phyloP scores from a whole-genome alignment of 2,888 invertebrate species.

The Drosophila maculinotata region DNA sequence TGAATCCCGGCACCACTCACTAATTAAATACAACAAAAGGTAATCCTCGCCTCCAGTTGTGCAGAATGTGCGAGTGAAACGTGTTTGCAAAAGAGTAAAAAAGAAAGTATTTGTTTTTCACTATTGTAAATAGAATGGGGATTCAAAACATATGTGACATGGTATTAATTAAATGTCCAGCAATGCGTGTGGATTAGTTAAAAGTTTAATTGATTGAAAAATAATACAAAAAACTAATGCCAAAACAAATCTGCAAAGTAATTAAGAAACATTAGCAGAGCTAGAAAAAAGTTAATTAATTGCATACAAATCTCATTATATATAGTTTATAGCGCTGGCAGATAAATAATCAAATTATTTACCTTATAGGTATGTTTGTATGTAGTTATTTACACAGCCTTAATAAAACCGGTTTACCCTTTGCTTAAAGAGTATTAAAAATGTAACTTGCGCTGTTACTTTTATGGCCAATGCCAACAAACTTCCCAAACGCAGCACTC shows the following conservation, averaged over 20 bases:
- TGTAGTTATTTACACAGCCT: slow-evolving; percentile 1
- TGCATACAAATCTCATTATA: not conserved
- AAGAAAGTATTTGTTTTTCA: slow-evolving; percentile 9
- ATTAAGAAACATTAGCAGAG: slow-evolving; percentile 1
- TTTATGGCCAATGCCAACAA: slow-evolving; percentile 72
- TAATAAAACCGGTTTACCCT: slow-evolving; percentile 41
- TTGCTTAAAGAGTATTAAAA: slow-evolving; percentile 45
- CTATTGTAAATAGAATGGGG: slow-evolving; percentile 1
- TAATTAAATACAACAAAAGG: slow-evolving; percentile 76
- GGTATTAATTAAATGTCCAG: slow-evolving; percentile 1
- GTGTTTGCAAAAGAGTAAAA: not conserved
- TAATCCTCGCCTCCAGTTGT: slow-evolving; percentile 52
- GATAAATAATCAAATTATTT: slow-evolving; percentile 25
- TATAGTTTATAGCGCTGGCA: not conserved
- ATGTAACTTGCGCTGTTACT: slow-evolving; percentile 53
- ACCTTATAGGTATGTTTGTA: not conserved
- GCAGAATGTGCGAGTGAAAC: slow-evolving; percentile 8
- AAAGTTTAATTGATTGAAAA: slow-evolving; percentile 3
- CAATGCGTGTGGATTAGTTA: not conserved
- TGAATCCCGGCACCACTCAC: slow-evolving; percentile 35
- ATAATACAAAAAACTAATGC: not conserved
- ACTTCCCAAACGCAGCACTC: slow-evolving; percentile 14
- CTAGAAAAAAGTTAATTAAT: not conserved
- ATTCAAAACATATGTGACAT: slow-evolving; percentile 24
- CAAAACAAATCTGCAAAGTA: not conserved